Percentiles rank a stretch among this genome's conserved stretches.
phyloP scores from a whole-genome alignment of 2,113 vertebrate genomes.

The Leptosomus discolor region DNA sequence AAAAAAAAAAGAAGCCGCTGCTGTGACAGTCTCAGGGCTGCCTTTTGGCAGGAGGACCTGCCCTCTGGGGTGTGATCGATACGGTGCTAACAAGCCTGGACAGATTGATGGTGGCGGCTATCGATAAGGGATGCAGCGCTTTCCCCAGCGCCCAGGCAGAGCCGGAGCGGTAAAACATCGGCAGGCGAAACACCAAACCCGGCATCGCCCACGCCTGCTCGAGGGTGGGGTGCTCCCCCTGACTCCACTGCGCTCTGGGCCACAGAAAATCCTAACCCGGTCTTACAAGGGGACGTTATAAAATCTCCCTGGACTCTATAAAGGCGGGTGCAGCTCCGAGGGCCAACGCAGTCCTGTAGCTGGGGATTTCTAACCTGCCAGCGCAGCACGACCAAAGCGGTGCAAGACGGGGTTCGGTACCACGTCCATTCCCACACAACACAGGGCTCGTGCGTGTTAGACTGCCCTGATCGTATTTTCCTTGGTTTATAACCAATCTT shows the following conservation, averaged over 20 bases:
- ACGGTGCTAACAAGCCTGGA: fast-evolving
- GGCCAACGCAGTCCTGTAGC: fast-evolving
- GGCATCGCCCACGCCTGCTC: fast-evolving
- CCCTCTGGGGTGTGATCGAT: not conserved
- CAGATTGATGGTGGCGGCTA: not conserved
- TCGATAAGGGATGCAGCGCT: fast-evolving
- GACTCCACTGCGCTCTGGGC: fast-evolving
- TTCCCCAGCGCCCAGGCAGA: not conserved
- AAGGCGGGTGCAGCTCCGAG: not conserved
- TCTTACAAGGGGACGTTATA: not conserved
- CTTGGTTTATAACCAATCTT: fast-evolving
- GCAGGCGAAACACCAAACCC: fast-evolving
- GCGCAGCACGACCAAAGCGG: fast-evolving
- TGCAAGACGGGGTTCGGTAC: fast-evolving
- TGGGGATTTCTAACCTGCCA: fast-evolving
- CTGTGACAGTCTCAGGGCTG: not conserved
- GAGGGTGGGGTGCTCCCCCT: not conserved
- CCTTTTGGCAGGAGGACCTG: not conserved
- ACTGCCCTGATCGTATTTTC: fast-evolving
- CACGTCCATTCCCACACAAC: fast-evolving
- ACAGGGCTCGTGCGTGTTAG: fast-evolving
- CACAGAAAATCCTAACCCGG: fast-evolving
- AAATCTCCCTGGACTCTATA: not conserved
- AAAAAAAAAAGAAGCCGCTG: not conserved
- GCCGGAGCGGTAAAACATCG: fast-evolving